Percentiles rank a stretch among this genome's conserved stretches.
These are phyloP conservation scores for Agrypnus murinus DNA, from an alignment of 2,888 invertebrate genomes.

Conservation along the genomic window DNA sequence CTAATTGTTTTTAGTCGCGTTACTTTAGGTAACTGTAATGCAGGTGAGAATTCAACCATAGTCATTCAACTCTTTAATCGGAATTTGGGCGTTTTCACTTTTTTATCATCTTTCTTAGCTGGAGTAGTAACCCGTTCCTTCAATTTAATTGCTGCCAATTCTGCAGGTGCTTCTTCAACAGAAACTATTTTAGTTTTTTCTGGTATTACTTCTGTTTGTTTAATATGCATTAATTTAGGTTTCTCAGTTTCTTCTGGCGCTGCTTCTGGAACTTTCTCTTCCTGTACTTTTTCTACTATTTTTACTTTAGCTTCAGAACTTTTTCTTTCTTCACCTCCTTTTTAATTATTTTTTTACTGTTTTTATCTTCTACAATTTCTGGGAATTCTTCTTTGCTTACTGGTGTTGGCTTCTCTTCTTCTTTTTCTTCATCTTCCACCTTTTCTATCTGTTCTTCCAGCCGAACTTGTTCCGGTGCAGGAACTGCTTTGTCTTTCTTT, in stretches of 20 bases:
- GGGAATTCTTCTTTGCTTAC: conserved; percentile 36
- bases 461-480: too few relatives aligned
- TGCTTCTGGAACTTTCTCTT: conserved; percentile 63
- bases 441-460: conserved; percentile 3
- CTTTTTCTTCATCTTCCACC: conserved; percentile 21
- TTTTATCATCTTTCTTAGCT: conserved; percentile 58
- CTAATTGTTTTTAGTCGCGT: conserved; percentile 64
- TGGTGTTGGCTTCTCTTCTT: conserved; percentile 17
- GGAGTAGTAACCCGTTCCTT: conserved; percentile 73
- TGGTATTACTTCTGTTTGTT: conserved; percentile 51
- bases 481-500: too few relatives aligned
- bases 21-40: conserved; percentile 62
- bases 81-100: conserved; percentile 75
- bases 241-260: conserved; percentile 60
- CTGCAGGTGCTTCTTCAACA: conserved; percentile 28
- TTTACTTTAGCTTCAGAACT: too few relatives aligned
- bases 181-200: conserved; percentile 57
- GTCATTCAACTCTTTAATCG: conserved; percentile 82
- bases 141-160: conserved; percentile 69
- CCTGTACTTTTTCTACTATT: conserved; percentile 60
- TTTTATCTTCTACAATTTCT: conserved; percentile 50
- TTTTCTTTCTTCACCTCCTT: too few relatives aligned
- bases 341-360: conserved; percentile 60
- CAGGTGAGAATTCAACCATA: conserved; percentile 71
- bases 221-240: conserved; percentile 51